phyloP scores from a whole-genome alignment of 2,113 vertebrate genomes.

The Chaetodon trifascialis region DNA sequence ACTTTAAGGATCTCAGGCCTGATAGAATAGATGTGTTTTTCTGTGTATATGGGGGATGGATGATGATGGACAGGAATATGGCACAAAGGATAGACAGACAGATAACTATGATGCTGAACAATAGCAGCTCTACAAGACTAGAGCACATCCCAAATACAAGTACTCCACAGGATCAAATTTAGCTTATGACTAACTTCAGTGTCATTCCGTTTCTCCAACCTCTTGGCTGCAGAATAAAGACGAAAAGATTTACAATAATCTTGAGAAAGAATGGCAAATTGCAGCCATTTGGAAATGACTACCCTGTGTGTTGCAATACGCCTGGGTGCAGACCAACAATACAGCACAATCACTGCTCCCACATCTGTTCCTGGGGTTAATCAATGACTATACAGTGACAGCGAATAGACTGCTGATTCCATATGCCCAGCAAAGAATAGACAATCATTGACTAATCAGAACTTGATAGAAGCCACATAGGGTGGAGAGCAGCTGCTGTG shows the following conservation, averaged over 20 bases:
- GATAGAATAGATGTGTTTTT: constrained; percentile 16
- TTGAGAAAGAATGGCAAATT: constrained; percentile 69
- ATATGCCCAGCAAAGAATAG: constrained; percentile 77
- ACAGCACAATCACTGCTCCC: constrained; percentile 73
- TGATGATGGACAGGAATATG: constrained; percentile 23
- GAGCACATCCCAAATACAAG: constrained; percentile 5
- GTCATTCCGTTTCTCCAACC: constrained; percentile 19
- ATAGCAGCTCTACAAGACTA: neutral
- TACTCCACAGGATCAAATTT: constrained; percentile 25
- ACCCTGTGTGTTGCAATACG: constrained; percentile 60
- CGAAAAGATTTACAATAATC: constrained; percentile 58
- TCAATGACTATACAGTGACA: constrained; percentile 81
- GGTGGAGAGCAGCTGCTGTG: constrained; percentile 70
- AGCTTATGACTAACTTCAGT: constrained; percentile 31
- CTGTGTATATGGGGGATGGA: neutral
- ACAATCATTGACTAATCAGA: constrained; percentile 82
- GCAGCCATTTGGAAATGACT: constrained; percentile 62
- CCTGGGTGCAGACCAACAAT: constrained; percentile 67
- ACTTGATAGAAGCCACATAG: constrained; percentile 72
- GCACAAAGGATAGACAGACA: neutral
- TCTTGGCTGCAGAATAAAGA: constrained; percentile 24
- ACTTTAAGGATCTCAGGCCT: constrained; percentile 33
- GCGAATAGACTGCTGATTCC: constrained; percentile 80
- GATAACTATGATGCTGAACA: neutral
- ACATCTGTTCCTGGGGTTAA: constrained; percentile 73